Evolutionary conservation across 2,888 invertebrate genomes (phyloP).

Genomic region (Onchidella celtica): DNA sequence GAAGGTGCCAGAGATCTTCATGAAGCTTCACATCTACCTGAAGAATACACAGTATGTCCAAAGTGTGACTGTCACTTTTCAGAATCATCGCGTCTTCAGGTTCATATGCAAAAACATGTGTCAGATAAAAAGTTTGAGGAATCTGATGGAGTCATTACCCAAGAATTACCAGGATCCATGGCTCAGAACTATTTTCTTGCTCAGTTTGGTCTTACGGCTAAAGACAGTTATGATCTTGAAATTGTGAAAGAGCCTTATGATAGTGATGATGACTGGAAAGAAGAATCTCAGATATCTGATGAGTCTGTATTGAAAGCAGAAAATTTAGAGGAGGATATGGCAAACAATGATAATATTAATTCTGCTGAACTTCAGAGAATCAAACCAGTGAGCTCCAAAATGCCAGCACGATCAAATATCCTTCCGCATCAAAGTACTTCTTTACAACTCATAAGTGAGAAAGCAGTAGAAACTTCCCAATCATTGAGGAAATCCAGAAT

Average conservation of each 20-base stretch:
- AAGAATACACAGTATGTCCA: constrained; percentile 72
- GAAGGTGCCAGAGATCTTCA: constrained; percentile 77
- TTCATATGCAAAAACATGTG: constrained; percentile 75
- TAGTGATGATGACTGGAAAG: neutral
- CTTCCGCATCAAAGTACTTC: neutral
- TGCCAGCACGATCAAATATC: neutral
- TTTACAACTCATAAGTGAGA: neutral
- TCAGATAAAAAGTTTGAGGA: constrained; percentile 68
- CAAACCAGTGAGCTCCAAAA: neutral
- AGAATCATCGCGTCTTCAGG: constrained; percentile 74
- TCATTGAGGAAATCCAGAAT: neutral
- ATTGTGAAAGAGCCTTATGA: constrained; percentile 6
- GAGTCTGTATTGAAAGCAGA: neutral
- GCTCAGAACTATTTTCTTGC: constrained; percentile 90
- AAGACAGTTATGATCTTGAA: constrained; percentile 67
- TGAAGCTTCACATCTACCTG: constrained; percentile 69
- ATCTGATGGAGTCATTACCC: constrained; percentile 80
- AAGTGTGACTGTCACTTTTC: constrained; percentile 85
- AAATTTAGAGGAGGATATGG: neutral
- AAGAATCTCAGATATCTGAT: neutral
- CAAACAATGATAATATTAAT: neutral
- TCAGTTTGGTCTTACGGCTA: constrained; percentile 85
- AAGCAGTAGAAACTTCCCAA: neutral
- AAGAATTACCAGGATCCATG: constrained; percentile 56
- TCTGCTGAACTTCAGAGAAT: neutral